Evolutionary conservation across 2,113 vertebrate genomes (phyloP).

Genomic region (Collichthys lucidus): DNA sequence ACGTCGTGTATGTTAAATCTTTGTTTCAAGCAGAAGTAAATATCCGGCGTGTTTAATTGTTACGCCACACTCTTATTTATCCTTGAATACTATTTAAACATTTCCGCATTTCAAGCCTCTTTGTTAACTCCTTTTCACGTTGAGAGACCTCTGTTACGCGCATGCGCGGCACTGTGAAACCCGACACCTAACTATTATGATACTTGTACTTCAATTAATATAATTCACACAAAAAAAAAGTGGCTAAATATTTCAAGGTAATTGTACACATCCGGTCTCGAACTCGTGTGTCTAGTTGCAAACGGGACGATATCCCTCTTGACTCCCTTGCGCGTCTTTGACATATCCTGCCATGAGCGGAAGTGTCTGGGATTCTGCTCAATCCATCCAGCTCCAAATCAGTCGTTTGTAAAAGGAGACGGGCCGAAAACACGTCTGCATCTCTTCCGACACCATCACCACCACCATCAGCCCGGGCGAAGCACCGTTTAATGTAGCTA

Average conservation of each 20-base stretch:
- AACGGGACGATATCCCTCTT: constrained; percentile 36
- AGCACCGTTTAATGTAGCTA: neutral
- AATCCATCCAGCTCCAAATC: constrained; percentile 34
- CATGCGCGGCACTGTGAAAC: neutral
- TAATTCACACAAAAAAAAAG: too few relatives aligned
- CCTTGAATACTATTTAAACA: neutral
- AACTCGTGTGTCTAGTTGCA: neutral
- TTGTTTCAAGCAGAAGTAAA: neutral
- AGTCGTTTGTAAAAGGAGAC: constrained; percentile 30
- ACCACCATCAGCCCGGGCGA: neutral
- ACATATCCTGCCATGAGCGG: constrained; percentile 69
- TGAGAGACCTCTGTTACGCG: neutral
- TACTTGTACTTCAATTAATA: neutral
- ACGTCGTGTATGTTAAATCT: neutral
- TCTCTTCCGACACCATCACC: constrained; percentile 26
- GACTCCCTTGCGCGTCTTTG: constrained; percentile 59
- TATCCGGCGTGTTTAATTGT: neutral
- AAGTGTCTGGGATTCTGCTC: constrained; percentile 70
- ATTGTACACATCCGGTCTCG: constrained; percentile 30
- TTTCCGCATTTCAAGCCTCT: neutral
- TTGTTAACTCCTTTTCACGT: too few relatives aligned
- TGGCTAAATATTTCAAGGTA: too few relatives aligned
- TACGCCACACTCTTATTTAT: neutral
- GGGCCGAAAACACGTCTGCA: constrained; percentile 1
- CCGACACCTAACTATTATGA: neutral